Base-by-base conservation (phyloP, 2,888 invertebrate species). In the Anthophora plumipes region DNA sequence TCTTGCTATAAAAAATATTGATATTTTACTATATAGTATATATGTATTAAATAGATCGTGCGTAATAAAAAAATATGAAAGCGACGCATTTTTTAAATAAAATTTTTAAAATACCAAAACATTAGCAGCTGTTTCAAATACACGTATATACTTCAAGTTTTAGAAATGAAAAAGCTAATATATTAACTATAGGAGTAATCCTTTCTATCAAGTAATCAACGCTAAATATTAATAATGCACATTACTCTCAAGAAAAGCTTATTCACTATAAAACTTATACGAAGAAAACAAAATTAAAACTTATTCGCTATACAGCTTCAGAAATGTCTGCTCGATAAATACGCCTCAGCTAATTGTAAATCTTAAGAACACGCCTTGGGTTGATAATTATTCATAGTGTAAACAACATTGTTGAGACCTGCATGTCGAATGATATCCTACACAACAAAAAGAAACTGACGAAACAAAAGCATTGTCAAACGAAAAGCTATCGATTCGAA, bases 401-500 rank as follows among this genome's bases (percentile, higher is more conserved):
- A 5, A 60, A 9, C 14, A 22, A 60, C 22, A 60, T n/a, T 14
- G 8, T 8, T 4, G 31, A 31, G 4, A 4, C 1, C 11, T 7
- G 2, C 1, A 14, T 3, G 6, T 20, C 1, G n/a, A 43, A 17
- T n/a, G 43, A 9, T 4, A 22, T 22, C 22, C 8, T 48, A 14
- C 22, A 6, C 11, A 31, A 3, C 9, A 11, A 8, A 14, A 22
- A n/a, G 22, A 48, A 12, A 11, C 7, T 17, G 7, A 12, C 3
- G n/a, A 59, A 31, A 7, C 7, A 17, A 14, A 20, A 11, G 20
- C 17, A 1, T 14, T 39, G 8, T 12, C 6, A 12, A 48, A 46
- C 5, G 41, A 55, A 48, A 79, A 60, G n/a, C 14, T 43, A 70
- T 77, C 60, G 71, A 77, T 79, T 25, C n/a, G 54, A 71, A 77